Evolutionary conservation across 2,888 invertebrate species (phyloP).

Genomic region (Phragmatobia fuliginosa): DNA sequence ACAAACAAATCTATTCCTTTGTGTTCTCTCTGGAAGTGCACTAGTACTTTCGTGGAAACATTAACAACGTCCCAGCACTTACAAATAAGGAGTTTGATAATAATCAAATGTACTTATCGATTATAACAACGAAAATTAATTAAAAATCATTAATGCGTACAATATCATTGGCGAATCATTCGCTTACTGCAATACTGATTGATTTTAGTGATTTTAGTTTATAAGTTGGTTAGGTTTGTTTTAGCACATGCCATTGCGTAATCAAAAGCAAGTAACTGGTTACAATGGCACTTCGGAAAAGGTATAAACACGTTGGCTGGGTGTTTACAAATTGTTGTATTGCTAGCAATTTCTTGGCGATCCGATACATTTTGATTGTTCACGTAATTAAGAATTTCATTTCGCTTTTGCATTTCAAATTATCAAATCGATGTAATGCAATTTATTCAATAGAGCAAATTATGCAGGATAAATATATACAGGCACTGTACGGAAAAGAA

Average conservation of each 20-base stretch:
- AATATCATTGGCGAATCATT: slow-evolving; percentile 37
- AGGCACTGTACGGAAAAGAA: too few relatives aligned
- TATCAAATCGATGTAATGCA: background rate
- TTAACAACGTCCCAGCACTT: slow-evolving; percentile 2
- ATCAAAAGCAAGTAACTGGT: slow-evolving; percentile 58
- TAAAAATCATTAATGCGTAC: slow-evolving; percentile 48
- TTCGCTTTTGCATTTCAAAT: background rate
- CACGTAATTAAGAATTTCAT: slow-evolving; percentile 70
- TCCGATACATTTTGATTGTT: slow-evolving; percentile 69
- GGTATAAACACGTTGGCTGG: slow-evolving; percentile 64
- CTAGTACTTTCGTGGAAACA: background rate
- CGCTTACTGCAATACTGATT: slow-evolving; percentile 45
- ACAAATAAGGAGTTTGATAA: slow-evolving; percentile 15
- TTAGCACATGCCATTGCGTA: slow-evolving; percentile 64
- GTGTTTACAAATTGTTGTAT: slow-evolving; percentile 82
- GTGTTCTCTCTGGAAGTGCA: too few relatives aligned
- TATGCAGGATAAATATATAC: too few relatives aligned
- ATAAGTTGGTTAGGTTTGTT: slow-evolving; percentile 54
- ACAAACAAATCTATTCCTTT: too few relatives aligned
- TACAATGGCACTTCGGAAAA: slow-evolving; percentile 68
- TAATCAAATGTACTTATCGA: slow-evolving; percentile 18
- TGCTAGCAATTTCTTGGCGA: slow-evolving; percentile 66
- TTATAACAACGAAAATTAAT: slow-evolving; percentile 31
- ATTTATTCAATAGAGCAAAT: background rate
- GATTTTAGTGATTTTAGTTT: slow-evolving; percentile 51